A percentile compares a stretch with the other conserved stretches of the same genome.
phyloP scores from a whole-genome alignment of 2,113 vertebrate genomes.

The Pygoscelis antarcticus region DNA sequence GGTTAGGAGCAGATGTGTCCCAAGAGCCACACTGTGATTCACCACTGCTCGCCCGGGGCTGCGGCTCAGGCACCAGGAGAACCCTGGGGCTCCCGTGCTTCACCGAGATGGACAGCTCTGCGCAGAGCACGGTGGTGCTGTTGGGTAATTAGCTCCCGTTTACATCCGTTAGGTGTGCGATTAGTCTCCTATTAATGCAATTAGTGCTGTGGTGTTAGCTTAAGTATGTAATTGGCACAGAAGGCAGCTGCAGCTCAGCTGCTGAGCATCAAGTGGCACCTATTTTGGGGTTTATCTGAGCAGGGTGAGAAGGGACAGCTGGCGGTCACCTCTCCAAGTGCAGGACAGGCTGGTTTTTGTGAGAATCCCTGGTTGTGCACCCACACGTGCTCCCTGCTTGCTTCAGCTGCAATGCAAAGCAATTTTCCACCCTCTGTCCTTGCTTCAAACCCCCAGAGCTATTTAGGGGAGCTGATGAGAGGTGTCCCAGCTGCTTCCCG shows the following conservation, averaged over 20 bases:
- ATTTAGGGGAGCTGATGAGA: not conserved
- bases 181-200: conserved; percentile 43
- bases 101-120: accelerated
- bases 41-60: accelerated
- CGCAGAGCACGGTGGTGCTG: accelerated
- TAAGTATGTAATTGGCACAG: not conserved
- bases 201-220: not conserved
- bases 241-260: conserved; percentile 3
- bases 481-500: not conserved
- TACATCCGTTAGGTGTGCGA: not conserved
- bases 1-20: not conserved
- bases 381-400: not conserved
- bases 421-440: not conserved
- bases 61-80: accelerated
- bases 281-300: not conserved
- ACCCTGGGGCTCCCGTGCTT: accelerated
- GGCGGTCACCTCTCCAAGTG: not conserved
- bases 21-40: not conserved
- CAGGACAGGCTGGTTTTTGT: not conserved
- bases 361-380: not conserved
- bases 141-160: not conserved
- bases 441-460: not conserved
- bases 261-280: accelerated
- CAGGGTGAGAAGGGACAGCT: accelerated
- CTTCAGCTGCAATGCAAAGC: not conserved